These are phyloP conservation scores for Eristalis intricaria DNA, from an alignment of 2,888 invertebrate genomes.

Conservation along the genomic window DNA sequence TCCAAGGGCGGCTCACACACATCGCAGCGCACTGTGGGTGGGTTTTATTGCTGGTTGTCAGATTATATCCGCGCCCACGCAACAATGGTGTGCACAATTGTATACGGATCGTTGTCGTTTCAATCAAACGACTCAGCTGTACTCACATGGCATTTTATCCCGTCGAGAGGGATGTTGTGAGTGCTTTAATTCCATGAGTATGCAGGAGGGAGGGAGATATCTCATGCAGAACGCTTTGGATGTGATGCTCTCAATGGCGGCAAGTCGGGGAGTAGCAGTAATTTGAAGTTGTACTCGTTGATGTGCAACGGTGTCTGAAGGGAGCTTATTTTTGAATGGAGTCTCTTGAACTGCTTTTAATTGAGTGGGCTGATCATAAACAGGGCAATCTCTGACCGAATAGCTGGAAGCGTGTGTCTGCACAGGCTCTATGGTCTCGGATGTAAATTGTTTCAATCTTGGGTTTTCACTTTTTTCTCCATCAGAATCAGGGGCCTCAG, in stretches of 20 bases:
- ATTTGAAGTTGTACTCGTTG: background rate
- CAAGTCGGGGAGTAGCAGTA: background rate
- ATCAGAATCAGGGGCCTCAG: too few relatives aligned
- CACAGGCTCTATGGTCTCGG: too few relatives aligned
- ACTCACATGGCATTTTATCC: background rate
- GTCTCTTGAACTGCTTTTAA: too few relatives aligned
- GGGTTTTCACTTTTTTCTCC: too few relatives aligned
- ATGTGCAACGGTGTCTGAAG: too few relatives aligned
- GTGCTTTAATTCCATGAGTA: background rate
- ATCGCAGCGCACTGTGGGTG: background rate
- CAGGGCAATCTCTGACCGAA: too few relatives aligned
- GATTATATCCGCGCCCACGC: background rate
- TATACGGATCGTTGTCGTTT: background rate
- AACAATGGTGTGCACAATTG: background rate
- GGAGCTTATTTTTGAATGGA: too few relatives aligned
- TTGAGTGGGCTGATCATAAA: too few relatives aligned
- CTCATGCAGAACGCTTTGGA: background rate
- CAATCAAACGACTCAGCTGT: background rate
- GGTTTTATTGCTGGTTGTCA: background rate
- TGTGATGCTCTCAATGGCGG: background rate
- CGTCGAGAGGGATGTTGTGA: background rate
- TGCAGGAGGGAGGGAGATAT: background rate
- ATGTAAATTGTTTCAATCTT: too few relatives aligned
- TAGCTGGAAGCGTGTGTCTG: too few relatives aligned
- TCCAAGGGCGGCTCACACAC: background rate